Conservation (phyloP, 2,113 vertebrate genomes). For the Leptodactylus fuscus region DNA sequence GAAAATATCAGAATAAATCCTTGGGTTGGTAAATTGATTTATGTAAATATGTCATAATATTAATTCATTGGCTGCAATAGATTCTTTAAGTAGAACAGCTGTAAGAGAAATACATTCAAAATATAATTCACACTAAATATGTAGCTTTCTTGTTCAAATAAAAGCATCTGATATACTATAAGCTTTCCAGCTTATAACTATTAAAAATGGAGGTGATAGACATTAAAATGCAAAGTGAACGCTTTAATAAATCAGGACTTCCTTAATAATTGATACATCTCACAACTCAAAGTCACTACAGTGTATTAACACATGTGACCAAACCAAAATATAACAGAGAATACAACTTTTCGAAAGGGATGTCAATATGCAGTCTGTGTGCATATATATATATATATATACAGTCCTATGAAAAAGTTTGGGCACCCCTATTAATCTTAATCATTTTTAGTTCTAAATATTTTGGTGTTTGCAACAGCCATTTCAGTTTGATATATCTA, state of each 20-base stretch:
- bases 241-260: constrained; percentile 16
- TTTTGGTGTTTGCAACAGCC: no score
- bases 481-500: no score
- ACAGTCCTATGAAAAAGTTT: no score
- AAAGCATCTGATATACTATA: neutral
- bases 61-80: no score
- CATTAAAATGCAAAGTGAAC: constrained; percentile 7
- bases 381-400: no score
- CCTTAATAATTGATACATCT: neutral
- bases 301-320: neutral
- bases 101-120: neutral
- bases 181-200: neutral
- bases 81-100: no score
- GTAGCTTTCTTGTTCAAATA: neutral
- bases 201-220: constrained; percentile 16
- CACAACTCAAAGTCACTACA: neutral
- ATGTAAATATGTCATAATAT: no score
- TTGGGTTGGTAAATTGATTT: no score
- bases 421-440: no score
- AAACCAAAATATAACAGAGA: neutral
- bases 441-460: no score
- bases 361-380: no score
- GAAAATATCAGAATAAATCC: no score
- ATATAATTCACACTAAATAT: neutral
- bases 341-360: neutral